A percentile compares a stretch with the other conserved stretches of the same genome.
Conservation (phyloP, 1,140 invertebrate species). For the Hydropsyche tenuis region DNA sequence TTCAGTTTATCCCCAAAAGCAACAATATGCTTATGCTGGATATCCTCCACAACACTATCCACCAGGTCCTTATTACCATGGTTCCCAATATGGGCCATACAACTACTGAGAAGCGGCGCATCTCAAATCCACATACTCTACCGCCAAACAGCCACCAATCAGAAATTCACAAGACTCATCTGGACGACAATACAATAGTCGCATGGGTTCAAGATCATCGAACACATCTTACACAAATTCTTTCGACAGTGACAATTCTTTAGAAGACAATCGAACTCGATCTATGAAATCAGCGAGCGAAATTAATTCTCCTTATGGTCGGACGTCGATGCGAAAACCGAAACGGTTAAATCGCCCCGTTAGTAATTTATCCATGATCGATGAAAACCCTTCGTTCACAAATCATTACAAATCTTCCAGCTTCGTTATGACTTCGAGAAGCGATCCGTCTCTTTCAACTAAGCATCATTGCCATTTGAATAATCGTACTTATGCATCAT, state of each 20-base stretch:
- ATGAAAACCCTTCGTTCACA: conserved; percentile 54
- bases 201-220: conserved; percentile 52
- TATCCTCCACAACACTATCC: conserved; percentile 80
- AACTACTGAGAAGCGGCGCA: conserved; percentile 72
- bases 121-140: conserved; percentile 53
- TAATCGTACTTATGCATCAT: conserved; percentile 20
- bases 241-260: conserved; percentile 19
- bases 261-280: conserved; percentile 2
- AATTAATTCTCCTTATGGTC: not conserved
- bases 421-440: conserved; percentile 42
- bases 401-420: conserved; percentile 42
- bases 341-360: conserved; percentile 54
- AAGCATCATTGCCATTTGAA: conserved; percentile 14
- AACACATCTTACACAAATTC: conserved; percentile 48
- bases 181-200: not conserved
- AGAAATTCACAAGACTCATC: conserved; percentile 5
- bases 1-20: conserved; percentile 91
- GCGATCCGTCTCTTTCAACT: conserved; percentile 41
- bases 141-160: conserved; percentile 56
- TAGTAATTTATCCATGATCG: conserved; percentile 58
- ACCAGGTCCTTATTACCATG: conserved; percentile 86
- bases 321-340: conserved; percentile 28
- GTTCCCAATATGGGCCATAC: conserved; percentile 91
- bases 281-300: conserved; percentile 21
- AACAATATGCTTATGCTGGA: conserved; percentile 88